These are phyloP conservation scores for Darevskia mixta DNA, from an alignment of 2,797 vertebrate species.

Conservation along the genomic window DNA sequence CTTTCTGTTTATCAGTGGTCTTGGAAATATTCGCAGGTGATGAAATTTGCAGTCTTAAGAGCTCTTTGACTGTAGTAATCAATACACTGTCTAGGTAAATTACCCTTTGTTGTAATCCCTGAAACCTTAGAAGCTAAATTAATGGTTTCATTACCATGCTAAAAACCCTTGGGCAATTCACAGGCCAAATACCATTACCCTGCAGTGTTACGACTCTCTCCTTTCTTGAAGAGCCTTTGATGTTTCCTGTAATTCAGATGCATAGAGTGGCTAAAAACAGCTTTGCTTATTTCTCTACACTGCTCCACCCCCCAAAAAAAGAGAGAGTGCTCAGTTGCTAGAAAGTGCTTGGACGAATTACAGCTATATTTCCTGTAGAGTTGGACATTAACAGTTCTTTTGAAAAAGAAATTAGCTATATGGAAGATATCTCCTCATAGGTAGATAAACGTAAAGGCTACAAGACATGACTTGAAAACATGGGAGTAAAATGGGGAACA, in stretches of 20 bases:
- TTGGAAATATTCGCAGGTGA: conserved; percentile 17
- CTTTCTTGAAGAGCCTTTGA: conserved; percentile 14
- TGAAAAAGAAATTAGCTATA: background rate
- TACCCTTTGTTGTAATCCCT: conserved; percentile 40
- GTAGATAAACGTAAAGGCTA: background rate
- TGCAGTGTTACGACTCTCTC: conserved; percentile 14
- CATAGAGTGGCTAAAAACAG: background rate
- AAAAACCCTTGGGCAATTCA: conserved; percentile 17
- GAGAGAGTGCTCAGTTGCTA: background rate
- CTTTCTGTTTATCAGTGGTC: conserved; percentile 4
- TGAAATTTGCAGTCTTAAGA: conserved; percentile 38
- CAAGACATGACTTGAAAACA: background rate
- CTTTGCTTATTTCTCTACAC: background rate
- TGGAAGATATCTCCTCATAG: background rate
- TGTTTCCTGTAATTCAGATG: conserved; percentile 27
- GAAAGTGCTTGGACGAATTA: background rate
- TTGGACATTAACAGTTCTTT: background rate
- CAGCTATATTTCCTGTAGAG: background rate
- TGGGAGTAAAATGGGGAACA: too few relatives aligned
- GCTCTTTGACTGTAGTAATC: conserved; percentile 34
- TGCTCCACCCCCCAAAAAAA: background rate
- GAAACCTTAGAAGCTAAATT: conserved; percentile 40
- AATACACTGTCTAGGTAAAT: conserved; percentile 33
- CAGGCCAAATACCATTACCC: conserved; percentile 36
- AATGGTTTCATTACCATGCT: conserved; percentile 46